Evolutionary conservation across 1,140 invertebrate species (phyloP).

Genomic region (Lepidurus arcticus): DNA sequence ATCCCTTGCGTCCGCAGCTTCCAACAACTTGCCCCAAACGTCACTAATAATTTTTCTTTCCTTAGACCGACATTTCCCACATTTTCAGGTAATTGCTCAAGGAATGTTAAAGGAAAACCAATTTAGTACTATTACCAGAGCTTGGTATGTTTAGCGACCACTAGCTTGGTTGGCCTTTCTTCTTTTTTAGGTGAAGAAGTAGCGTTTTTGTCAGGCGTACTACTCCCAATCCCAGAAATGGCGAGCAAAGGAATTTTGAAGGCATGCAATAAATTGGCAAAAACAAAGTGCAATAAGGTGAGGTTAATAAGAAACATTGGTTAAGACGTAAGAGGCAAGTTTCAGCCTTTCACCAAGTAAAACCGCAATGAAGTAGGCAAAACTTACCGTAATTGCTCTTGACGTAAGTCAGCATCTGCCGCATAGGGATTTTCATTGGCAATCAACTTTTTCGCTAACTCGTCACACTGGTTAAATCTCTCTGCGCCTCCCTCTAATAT

Average conservation of each 20-base stretch:
- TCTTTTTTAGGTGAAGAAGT: not conserved
- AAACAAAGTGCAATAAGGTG: not conserved
- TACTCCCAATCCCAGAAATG: constrained; percentile 17
- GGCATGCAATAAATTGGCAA: constrained; percentile 1
- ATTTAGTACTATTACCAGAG: not conserved
- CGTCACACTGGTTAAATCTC: constrained; percentile 85
- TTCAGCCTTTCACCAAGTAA: constrained; percentile 12
- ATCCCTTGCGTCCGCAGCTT: constrained; percentile 77
- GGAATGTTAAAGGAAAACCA: not conserved
- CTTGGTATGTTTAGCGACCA: not conserved
- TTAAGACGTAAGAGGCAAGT: not conserved
- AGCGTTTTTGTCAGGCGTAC: constrained; percentile 13
- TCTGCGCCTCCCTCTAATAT: constrained; percentile 85
- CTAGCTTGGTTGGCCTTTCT: constrained; percentile 9
- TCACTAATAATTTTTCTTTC: constrained; percentile 49
- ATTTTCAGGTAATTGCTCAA: not conserved
- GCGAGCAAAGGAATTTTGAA: not conserved
- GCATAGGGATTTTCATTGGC: constrained; percentile 82
- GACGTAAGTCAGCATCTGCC: constrained; percentile 75
- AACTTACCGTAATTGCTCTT: constrained; percentile 77
- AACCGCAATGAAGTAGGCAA: constrained; percentile 23
- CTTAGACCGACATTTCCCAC: not conserved
- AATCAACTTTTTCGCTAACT: constrained; percentile 82
- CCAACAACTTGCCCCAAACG: constrained; percentile 80
- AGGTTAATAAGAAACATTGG: not conserved